Percentiles rank a stretch among this genome's conserved stretches.
Evolutionary conservation across 2,888 invertebrate species (phyloP).

Genomic region (Hydrotaea cyrtoneurina): DNA sequence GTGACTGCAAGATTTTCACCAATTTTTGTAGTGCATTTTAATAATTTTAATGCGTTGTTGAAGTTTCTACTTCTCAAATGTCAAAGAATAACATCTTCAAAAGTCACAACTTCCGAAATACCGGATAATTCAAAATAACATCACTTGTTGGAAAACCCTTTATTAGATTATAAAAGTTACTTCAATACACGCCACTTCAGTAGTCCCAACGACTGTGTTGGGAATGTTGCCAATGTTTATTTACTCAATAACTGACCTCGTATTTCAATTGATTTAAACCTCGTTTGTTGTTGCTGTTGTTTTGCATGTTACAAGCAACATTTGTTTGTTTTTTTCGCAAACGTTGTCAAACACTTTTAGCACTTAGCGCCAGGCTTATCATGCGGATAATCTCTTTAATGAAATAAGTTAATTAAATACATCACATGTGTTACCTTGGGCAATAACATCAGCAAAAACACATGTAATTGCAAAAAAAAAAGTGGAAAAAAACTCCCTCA

Average conservation of each 20-base stretch:
- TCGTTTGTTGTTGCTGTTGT: background rate
- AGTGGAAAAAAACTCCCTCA: background rate
- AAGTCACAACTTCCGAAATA: no score
- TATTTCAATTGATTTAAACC: constrained; percentile 27
- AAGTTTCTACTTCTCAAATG: no score
- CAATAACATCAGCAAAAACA: constrained; percentile 40
- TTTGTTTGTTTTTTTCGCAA: constrained; percentile 12
- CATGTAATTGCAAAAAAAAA: constrained; percentile 29
- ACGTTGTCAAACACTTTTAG: constrained; percentile 30
- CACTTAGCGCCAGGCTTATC: constrained; percentile 54
- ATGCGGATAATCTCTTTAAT: constrained; percentile 64
- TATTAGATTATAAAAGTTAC: no score
- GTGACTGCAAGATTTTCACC: no score
- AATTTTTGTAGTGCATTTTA: no score
- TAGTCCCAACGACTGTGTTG: no score
- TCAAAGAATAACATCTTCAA: no score
- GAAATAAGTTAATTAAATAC: constrained; percentile 65
- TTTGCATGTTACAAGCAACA: background rate
- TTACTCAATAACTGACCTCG: constrained; percentile 15
- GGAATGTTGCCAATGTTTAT: background rate
- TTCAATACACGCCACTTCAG: no score
- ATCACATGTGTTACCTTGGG: constrained; percentile 58
- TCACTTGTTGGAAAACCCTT: no score
- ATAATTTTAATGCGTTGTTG: no score
- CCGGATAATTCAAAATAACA: no score